These are phyloP conservation scores for Cepaea nemoralis DNA, from an alignment of 1,140 invertebrate genomes.

Conservation along the genomic window DNA sequence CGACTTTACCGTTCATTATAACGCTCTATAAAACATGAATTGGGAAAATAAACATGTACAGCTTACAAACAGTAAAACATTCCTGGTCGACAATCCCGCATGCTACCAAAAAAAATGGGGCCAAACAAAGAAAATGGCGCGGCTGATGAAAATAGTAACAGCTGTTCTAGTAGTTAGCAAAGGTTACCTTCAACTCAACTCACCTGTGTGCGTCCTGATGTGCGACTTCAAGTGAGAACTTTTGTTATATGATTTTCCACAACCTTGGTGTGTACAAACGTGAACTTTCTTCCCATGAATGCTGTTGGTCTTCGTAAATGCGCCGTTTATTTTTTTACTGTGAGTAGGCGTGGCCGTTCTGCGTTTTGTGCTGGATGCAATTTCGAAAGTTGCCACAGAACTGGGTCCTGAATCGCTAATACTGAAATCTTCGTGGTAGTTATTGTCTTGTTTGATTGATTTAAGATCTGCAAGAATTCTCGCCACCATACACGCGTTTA, in stretches of 20 bases:
- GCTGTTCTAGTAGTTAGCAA: too few species aligned
- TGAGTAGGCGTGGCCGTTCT: constrained; percentile 40
- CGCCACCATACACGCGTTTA: constrained; percentile 26
- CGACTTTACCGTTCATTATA: too few species aligned
- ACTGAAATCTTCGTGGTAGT: constrained; percentile 39
- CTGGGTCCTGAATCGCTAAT: not conserved
- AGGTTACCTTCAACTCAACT: too few species aligned
- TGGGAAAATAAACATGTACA: too few species aligned
- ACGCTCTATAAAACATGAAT: too few species aligned
- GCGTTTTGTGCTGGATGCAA: not conserved
- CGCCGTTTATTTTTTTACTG: constrained; percentile 68
- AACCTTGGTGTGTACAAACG: constrained; percentile 78
- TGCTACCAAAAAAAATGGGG: too few species aligned
- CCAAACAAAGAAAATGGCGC: too few species aligned
- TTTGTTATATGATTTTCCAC: constrained; percentile 81
- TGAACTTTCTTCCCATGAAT: constrained; percentile 72
- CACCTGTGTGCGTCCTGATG: constrained; percentile 75
- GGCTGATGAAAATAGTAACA: too few species aligned
- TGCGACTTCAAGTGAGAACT: constrained; percentile 82
- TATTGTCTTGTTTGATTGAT: constrained; percentile 39
- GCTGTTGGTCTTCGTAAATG: constrained; percentile 73
- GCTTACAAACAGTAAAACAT: too few species aligned
- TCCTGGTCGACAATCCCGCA: too few species aligned
- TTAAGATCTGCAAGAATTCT: constrained; percentile 38
- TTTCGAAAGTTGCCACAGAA: constrained; percentile 12